These are phyloP conservation scores for Rhinoderma darwinii DNA, from an alignment of 2,113 vertebrate species.

Conservation along the genomic window DNA sequence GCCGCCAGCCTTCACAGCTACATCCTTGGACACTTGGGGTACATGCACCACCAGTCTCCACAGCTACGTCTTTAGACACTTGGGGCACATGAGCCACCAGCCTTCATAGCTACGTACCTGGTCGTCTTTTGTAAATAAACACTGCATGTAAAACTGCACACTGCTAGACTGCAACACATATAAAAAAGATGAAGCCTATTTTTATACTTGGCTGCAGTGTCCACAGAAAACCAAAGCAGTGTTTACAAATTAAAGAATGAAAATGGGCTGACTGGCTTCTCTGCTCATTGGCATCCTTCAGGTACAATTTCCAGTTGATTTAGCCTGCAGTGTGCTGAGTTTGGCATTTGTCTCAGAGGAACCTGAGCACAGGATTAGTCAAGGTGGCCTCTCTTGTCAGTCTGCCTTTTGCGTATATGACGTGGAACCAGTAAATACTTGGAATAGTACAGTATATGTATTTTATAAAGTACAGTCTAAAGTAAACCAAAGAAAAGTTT, in stretches of 20 bases:
- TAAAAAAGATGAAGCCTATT: neutral
- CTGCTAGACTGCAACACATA: neutral
- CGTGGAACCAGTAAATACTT: slow-evolving; percentile 39
- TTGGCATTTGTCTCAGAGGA: slow-evolving; percentile 6
- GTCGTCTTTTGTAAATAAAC: no score
- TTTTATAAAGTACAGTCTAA: neutral
- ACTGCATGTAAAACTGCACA: no score
- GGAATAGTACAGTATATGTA: neutral
- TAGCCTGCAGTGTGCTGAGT: neutral
- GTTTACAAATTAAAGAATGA: neutral
- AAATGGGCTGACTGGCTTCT: neutral
- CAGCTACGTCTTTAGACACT: no score
- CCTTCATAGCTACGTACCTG: no score
- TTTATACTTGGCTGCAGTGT: neutral
- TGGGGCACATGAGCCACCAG: no score
- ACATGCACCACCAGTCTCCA: no score
- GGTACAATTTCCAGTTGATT: slow-evolving; percentile 15
- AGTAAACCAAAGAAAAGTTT: neutral
- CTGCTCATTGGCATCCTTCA: slow-evolving; percentile 10
- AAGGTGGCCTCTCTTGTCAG: slow-evolving; percentile 12
- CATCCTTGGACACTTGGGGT: no score
- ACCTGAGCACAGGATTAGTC: slow-evolving; percentile 14
- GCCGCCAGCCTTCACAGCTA: no score
- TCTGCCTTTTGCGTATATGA: slow-evolving; percentile 9
- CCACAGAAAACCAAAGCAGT: neutral